Evolutionary conservation across 2,888 invertebrate genomes (phyloP).

Genomic region (Congeria kusceri): DNA sequence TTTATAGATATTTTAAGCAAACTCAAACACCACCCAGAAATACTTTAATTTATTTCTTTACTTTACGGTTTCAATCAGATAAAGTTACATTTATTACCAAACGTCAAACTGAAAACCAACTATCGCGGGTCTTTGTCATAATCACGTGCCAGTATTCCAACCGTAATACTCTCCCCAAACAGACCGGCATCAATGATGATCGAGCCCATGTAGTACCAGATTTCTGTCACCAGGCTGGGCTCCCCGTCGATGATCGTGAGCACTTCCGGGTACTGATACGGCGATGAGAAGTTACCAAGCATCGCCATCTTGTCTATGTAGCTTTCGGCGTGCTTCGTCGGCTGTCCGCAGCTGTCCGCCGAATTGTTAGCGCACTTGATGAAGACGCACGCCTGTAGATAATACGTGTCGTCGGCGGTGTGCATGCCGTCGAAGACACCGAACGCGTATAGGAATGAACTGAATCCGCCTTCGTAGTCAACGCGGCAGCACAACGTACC

Average conservation of each 20-base stretch:
- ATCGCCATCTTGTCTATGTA: slow-evolving; percentile 60
- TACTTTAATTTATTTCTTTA: too few species aligned
- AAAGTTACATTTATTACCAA: too few species aligned
- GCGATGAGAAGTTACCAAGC: slow-evolving; percentile 45
- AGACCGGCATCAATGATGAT: slow-evolving; percentile 55
- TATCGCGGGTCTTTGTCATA: slow-evolving; percentile 13
- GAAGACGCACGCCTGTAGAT: slow-evolving; percentile 50
- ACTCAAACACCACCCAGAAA: too few species aligned
- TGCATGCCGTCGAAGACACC: slow-evolving; percentile 57
- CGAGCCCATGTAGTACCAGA: slow-evolving; percentile 43
- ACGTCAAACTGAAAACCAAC: too few species aligned
- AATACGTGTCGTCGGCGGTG: slow-evolving; percentile 28
- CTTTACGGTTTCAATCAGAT: too few species aligned
- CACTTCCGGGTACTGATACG: slow-evolving; percentile 51
- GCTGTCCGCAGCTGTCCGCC: slow-evolving; percentile 44
- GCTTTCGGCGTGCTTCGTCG: slow-evolving; percentile 28
- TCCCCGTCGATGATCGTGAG: slow-evolving; percentile 21
- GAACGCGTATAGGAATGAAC: slow-evolving; percentile 33
- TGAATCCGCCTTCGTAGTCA: slow-evolving; percentile 29
- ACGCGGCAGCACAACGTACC: slow-evolving; percentile 45
- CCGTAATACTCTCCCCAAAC: slow-evolving; percentile 38
- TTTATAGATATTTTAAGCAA: too few species aligned
- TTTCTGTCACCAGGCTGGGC: slow-evolving; percentile 32
- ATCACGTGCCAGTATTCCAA: slow-evolving; percentile 45
- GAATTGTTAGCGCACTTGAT: slow-evolving; percentile 47